phyloP scores from a whole-genome alignment of 1,140 invertebrate genomes.

The Zophobas atratus region DNA sequence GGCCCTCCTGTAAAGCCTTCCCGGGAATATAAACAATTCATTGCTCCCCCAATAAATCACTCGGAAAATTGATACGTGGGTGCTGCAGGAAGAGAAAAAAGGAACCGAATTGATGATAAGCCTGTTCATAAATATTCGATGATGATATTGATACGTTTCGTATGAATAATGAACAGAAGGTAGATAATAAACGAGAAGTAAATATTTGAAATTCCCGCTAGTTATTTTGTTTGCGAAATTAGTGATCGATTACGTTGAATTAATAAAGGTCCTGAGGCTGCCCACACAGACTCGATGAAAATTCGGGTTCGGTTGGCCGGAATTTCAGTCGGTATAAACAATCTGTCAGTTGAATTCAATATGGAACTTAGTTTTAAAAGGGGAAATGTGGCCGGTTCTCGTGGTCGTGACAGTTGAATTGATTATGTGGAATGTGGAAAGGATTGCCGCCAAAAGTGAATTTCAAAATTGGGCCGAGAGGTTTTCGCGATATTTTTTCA shows the following conservation, averaged over 20 bases:
- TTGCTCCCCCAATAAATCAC: no score
- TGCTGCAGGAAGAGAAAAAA: neutral
- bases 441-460: neutral
- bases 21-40: conserved; percentile 2
- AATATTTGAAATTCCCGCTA: conserved; percentile 3
- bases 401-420: conserved; percentile 5
- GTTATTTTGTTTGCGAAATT: conserved; percentile 1
- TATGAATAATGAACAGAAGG: no score
- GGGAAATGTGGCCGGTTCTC: neutral
- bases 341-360: conserved; percentile 6
- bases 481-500: no score
- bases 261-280: conserved; percentile 17
- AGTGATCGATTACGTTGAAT: conserved; percentile 4
- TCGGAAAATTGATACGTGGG: conserved; percentile 1
- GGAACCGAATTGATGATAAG: conserved; percentile 4
- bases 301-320: conserved; percentile 9
- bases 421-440: neutral
- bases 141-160: conserved; percentile 5
- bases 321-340: conserved; percentile 13
- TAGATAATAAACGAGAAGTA: neutral
- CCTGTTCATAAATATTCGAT: neutral
- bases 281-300: neutral
- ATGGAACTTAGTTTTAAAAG: neutral
- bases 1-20: neutral
- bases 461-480: neutral